phyloP scores from a whole-genome alignment of 2,113 vertebrate species.

The Rhinopomastus cyanomelas region DNA sequence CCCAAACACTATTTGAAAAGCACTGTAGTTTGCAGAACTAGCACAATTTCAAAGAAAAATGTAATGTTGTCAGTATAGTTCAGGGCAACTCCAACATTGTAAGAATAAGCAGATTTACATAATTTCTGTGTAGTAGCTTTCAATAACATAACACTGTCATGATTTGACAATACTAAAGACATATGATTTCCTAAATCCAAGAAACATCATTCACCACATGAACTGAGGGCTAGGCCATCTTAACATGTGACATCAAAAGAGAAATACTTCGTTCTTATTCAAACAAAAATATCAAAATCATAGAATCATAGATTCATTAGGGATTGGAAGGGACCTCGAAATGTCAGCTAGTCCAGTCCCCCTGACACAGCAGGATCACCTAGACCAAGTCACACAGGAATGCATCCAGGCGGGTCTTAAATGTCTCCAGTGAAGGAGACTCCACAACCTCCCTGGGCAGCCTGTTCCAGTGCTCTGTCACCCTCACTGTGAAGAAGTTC shows the following conservation, averaged over 20 bases:
- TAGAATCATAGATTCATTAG: too few relatives aligned
- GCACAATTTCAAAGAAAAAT: background rate
- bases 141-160: background rate
- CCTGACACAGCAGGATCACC: too few relatives aligned
- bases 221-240: background rate
- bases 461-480: too few relatives aligned
- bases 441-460: too few relatives aligned
- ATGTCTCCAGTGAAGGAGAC: too few relatives aligned
- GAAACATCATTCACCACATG: background rate
- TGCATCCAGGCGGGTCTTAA: too few relatives aligned
- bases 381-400: too few relatives aligned
- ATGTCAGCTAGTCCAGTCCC: too few relatives aligned
- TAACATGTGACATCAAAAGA: background rate
- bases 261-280: background rate
- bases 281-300: background rate
- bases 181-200: background rate
- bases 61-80: background rate
- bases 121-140: background rate
- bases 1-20: background rate
- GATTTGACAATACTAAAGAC: background rate
- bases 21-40: background rate
- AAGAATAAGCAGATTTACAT: background rate
- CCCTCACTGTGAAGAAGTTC: too few relatives aligned
- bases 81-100: background rate
- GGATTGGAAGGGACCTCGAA: too few relatives aligned